A percentile compares a stretch with the other conserved stretches of the same genome.
These are phyloP conservation scores for Corythaixoides concolor DNA, from an alignment of 2,113 vertebrate genomes.

Conservation along the genomic window DNA sequence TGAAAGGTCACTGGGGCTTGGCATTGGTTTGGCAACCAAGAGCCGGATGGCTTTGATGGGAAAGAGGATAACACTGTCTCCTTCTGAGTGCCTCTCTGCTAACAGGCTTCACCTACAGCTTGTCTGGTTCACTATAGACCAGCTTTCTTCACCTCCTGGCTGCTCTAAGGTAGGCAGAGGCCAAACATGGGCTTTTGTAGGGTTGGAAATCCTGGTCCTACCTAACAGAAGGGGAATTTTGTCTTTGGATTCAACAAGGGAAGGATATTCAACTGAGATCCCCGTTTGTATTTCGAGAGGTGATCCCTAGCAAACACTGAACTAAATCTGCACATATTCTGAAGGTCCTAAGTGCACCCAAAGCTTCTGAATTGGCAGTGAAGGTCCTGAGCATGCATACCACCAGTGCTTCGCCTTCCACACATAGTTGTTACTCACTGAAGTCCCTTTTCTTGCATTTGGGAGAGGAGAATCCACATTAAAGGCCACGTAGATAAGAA, in stretches of 20 bases:
- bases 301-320: neutral
- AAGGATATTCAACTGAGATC: neutral
- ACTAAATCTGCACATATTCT: neutral
- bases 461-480: neutral
- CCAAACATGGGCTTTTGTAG: neutral
- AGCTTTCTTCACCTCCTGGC: neutral
- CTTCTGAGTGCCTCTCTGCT: neutral
- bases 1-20: conserved; percentile 62
- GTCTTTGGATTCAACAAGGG: neutral
- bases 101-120: neutral
- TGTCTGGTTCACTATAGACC: neutral
- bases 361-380: neutral
- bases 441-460: neutral
- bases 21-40: neutral
- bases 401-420: rapidly evolving
- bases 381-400: neutral
- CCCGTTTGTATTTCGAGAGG: neutral
- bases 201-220: neutral
- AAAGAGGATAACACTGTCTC: neutral
- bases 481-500: neutral
- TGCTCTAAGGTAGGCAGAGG: neutral
- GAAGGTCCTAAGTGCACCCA: neutral
- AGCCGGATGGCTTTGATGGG: conserved; percentile 38
- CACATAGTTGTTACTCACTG: too few relatives aligned
- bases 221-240: neutral